Conservation (phyloP, 2,888 invertebrate species). For the Yponomeuta plumbellus region DNA sequence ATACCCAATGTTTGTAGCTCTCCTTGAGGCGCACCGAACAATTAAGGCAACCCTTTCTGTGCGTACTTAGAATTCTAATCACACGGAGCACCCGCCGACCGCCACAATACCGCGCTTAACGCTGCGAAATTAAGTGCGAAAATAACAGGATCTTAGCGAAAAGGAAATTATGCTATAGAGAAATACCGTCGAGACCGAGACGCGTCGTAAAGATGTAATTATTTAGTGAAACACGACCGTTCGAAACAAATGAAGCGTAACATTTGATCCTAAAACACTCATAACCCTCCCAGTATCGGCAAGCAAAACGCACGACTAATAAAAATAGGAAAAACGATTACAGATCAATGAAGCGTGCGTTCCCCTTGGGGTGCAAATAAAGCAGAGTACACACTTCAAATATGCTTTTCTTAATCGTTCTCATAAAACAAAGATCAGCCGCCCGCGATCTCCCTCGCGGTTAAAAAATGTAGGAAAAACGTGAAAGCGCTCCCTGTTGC, state of each 20-base stretch:
- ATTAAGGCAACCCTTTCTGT: constrained; percentile 63
- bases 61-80: constrained; percentile 70
- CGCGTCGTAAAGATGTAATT: background rate
- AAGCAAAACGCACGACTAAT: constrained; percentile 23
- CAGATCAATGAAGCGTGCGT: constrained; percentile 73
- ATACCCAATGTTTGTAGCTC: constrained; percentile 41
- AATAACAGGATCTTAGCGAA: constrained; percentile 49
- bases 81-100: constrained; percentile 50
- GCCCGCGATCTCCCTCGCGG: constrained; percentile 58
- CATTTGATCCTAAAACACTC: constrained; percentile 34
- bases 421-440: constrained; percentile 76
- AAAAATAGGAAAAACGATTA: constrained; percentile 74
- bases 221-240: constrained; percentile 3
- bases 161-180: constrained; percentile 8
- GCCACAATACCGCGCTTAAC: constrained; percentile 63
- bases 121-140: constrained; percentile 63
- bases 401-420: constrained; percentile 78
- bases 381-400: constrained; percentile 74
- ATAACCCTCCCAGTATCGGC: constrained; percentile 46
- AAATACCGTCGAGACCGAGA: background rate
- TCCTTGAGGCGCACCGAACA: constrained; percentile 52
- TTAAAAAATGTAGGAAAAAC: constrained; percentile 54
- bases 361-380: constrained; percentile 72
- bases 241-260: constrained; percentile 15
- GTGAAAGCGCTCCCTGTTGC: constrained; percentile 58